Evolutionary conservation across 2,888 invertebrate genomes (phyloP), one percentile per base, ranked within the genome.

Genomic region (Mythimna ferrago): DNA sequence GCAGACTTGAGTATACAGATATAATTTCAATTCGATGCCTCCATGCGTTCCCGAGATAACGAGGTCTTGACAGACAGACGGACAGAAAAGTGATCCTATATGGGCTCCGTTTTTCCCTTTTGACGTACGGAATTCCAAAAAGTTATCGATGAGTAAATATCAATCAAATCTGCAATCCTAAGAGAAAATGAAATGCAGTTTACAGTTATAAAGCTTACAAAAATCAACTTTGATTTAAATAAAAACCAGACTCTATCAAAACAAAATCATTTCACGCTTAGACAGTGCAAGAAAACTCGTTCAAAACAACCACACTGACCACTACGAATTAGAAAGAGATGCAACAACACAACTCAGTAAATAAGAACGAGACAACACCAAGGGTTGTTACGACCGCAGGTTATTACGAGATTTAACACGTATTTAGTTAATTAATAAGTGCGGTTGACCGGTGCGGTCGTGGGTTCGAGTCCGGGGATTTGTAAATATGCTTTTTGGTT

Each of bases 351-450:
- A 70, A 62, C 60, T 61, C 75, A 71, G 65, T 82, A 87, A 66
- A 71, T 87, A 89, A 92, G 92, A 94, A 92, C 85, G 93, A 92
- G 92, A 93, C 78, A 82, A 83, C 66, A 78, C 66, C 81, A 88
- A 92, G 94, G 94, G 94, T 92, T 91, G 92, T 89, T 90, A 90
- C 85, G 88, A 95, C 96, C 96, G 93, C 96, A 95, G 92, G 93
- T 94, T 95, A 94, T 94, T 94, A 94, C 89, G 92, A 93, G 94
- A 94, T 94, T 95, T 95, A 95, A 95, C 96, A 94, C 95, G 95
- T 94, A 95, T 93, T 94, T 94, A 92, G 94, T 93, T 95, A 95
- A 95, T 96, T 95, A 95, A 93, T 94, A 92, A 94, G 93, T 95
- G 95, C 91, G 96, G 96, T 96, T 94, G 93, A 93, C 94, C 95